Base-by-base conservation (phyloP, 2,797 vertebrate genomes). In the Gouania willdenowi region DNA sequence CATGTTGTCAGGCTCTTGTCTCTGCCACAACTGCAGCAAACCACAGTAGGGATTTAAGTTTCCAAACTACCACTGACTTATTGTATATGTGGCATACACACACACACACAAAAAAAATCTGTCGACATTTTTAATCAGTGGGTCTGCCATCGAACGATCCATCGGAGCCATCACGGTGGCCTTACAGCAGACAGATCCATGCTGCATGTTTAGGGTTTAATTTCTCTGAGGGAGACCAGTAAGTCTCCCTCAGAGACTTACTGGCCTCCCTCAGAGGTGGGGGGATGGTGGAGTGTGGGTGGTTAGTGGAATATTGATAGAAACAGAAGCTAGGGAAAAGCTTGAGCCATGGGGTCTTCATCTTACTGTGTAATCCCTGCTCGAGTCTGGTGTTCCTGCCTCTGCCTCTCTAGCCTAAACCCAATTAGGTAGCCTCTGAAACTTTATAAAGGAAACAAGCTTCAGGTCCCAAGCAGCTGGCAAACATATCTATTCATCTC, bases 261-360 rank as follows among this genome's bases (percentile, higher is more conserved):
- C n/a, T n/a, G n/a, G n/a, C n/a, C n/a, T n/a, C n/a, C n/a, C n/a
- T n/a, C n/a, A n/a, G n/a, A n/a, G n/a, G n/a, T n/a, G n/a, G n/a
- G n/a, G n/a, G n/a, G 11, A 28, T n/a, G 13, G 13, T 14, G 13
- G 13, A 14, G 13, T 14, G 13, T 14, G 44, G 18, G 44, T 22
- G 20, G 25, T 45, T 26, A 44, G 33, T 16, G n/a, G 54, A 57
- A 62, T 77, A 77, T 70, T 65, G 69, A 79, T 69, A 62, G 67
- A 75, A 64, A 62, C 71, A 77, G 56, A 71, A 59, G 52, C 32
- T 65, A 62, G 55, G 15, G 54, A 62, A 70, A 71, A 62, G 49
- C 63, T 61, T 38, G 55, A 68, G 53, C 72, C 84, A 87, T 84
- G 80, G 87, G 85, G 75, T 82, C 66, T 74, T 67, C 63, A 79